Conservation (phyloP, 2,113 vertebrate species). For the Macquaria australasica region DNA sequence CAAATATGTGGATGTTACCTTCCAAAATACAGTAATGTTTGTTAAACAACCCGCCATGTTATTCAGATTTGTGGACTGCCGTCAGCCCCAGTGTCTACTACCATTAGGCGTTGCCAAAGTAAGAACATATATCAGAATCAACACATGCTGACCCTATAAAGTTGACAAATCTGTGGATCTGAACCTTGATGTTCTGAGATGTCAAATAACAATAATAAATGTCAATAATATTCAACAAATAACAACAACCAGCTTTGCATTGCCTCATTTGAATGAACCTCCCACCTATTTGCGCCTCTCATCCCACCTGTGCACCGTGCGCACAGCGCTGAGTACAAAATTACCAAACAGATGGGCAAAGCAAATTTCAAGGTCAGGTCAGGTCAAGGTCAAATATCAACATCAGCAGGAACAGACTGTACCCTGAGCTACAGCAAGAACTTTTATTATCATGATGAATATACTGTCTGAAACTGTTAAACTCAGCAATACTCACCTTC, state of each 20-base stretch:
- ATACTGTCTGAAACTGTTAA: background rate
- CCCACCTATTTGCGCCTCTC: background rate
- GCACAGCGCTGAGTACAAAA: no score
- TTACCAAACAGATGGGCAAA: no score
- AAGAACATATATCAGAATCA: background rate
- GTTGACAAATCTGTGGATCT: background rate
- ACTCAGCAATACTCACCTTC: slow-evolving; percentile 85
- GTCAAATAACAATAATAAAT: no score
- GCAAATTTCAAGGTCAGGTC: no score
- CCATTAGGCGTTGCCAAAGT: background rate
- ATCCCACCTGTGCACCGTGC: no score
- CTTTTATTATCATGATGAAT: background rate
- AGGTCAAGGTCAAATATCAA: no score
- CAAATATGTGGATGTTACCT: background rate
- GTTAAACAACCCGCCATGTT: background rate
- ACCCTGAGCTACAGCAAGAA: background rate
- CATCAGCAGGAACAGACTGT: background rate
- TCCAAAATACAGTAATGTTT: background rate
- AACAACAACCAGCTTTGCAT: background rate
- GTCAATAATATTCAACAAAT: no score
- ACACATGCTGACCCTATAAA: background rate
- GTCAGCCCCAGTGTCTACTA: background rate
- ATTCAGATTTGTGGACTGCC: background rate
- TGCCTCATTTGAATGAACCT: background rate
- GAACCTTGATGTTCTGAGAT: background rate